Conservation (phyloP, 2,113 vertebrate species). For the Numida meleagris region DNA sequence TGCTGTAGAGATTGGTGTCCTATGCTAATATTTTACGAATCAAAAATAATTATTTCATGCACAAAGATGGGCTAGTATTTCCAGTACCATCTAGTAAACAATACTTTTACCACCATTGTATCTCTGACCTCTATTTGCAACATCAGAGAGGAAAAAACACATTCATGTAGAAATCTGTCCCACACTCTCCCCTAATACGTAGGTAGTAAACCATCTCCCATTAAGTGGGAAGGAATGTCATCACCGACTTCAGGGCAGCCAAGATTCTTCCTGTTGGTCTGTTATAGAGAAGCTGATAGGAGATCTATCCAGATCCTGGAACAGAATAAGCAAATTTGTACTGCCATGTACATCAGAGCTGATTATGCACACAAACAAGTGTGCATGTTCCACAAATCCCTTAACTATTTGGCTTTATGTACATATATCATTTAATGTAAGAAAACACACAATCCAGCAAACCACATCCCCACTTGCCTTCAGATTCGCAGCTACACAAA, state of each 20-base stretch:
- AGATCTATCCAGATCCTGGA: not conserved
- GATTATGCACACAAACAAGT: not conserved
- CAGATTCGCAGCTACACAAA: not conserved
- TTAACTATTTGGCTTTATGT: not conserved
- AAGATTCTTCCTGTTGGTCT: not conserved
- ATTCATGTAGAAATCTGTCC: not conserved
- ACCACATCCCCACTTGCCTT: not conserved
- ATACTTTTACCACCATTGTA: not conserved
- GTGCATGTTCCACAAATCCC: not conserved
- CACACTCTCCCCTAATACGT: not conserved
- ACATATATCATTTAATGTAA: not conserved
- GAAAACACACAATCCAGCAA: not conserved
- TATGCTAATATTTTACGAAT: not conserved
- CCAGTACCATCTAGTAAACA: not conserved
- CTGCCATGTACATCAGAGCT: not conserved
- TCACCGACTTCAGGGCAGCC: not conserved
- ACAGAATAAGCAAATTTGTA: not conserved
- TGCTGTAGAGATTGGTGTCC: not conserved
- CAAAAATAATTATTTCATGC: not conserved
- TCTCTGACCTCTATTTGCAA: not conserved
- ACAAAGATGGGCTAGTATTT: not conserved
- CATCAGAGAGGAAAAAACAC: not conserved
- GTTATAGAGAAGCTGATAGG: not conserved
- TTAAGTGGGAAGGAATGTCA: not conserved
- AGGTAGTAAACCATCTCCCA: not conserved